Percentiles rank a stretch among this genome's conserved stretches.
Evolutionary conservation across 2,888 invertebrate species (phyloP).

Genomic region (Oscheius sp.): DNA sequence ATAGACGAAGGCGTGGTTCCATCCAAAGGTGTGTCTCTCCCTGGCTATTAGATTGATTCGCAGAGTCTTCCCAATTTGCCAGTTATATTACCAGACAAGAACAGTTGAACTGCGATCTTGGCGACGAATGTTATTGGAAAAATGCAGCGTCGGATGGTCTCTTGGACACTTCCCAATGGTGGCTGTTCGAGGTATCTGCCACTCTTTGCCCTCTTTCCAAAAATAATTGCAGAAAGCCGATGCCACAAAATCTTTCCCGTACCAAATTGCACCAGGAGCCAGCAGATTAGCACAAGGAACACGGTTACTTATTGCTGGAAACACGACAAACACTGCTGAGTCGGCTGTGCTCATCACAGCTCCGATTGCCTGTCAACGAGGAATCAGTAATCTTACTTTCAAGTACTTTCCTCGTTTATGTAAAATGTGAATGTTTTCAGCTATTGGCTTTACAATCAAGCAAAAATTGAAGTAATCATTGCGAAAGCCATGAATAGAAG

Average conservation of each 20-base stretch:
- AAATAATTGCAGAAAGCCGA: slow-evolving; percentile 58
- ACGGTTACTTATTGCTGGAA: slow-evolving; percentile 68
- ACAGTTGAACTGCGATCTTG: slow-evolving; percentile 66
- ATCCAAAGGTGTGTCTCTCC: slow-evolving; percentile 51
- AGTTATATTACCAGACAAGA: slow-evolving; percentile 61
- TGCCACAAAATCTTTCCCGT: slow-evolving; percentile 64
- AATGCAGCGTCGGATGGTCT: slow-evolving; percentile 66
- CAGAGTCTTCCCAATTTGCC: slow-evolving; percentile 55
- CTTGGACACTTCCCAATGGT: slow-evolving; percentile 71
- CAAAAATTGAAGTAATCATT: slow-evolving; percentile 69
- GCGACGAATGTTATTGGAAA: slow-evolving; percentile 65
- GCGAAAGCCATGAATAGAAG: slow-evolving; percentile 58
- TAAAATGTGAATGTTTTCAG: slow-evolving; percentile 47
- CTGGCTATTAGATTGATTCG: slow-evolving; percentile 26
- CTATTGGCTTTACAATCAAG: slow-evolving; percentile 72
- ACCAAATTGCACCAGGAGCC: slow-evolving; percentile 69
- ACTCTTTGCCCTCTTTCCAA: neutral
- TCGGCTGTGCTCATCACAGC: slow-evolving; percentile 68
- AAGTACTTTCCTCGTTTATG: slow-evolving; percentile 46
- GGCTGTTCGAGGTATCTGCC: slow-evolving; percentile 60
- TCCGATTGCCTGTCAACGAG: slow-evolving; percentile 70
- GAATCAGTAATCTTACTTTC: slow-evolving; percentile 63
- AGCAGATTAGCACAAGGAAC: slow-evolving; percentile 50
- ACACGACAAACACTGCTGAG: slow-evolving; percentile 65
- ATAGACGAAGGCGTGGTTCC: slow-evolving; percentile 64